Evolutionary conservation across 1,140 invertebrate genomes (phyloP).

Genomic region (Eupristina koningsbergeri): DNA sequence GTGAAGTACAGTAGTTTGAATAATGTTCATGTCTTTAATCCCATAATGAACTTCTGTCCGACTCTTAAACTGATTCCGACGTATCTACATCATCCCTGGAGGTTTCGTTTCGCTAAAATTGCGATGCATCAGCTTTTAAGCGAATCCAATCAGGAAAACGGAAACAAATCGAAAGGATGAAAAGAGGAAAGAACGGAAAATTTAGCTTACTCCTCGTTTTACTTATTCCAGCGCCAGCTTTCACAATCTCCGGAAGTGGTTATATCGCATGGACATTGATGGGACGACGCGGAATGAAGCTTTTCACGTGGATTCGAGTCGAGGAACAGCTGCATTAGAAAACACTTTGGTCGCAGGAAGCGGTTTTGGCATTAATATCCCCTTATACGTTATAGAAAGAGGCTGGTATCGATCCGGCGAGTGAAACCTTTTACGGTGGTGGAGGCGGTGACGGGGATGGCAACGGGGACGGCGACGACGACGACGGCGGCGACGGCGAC

Average conservation of each 20-base stretch:
- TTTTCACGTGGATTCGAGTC: slow-evolving; percentile 11
- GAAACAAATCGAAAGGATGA: not conserved
- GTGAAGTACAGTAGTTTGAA: not conserved
- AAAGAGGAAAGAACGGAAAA: not conserved
- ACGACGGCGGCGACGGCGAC: too few relatives aligned
- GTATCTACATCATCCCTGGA: not conserved
- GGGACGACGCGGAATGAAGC: not conserved
- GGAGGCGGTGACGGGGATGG: too few relatives aligned
- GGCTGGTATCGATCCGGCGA: slow-evolving; percentile 57
- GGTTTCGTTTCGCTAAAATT: not conserved
- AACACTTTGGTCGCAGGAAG: slow-evolving; percentile 46
- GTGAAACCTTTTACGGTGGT: slow-evolving; percentile 54
- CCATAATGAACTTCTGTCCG: slow-evolving; percentile 29
- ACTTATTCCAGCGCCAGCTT: too few relatives aligned
- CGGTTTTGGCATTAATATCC: slow-evolving; percentile 56
- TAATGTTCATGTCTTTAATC: not conserved
- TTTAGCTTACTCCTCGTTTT: not conserved
- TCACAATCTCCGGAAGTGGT: too few relatives aligned
- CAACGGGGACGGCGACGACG: too few relatives aligned
- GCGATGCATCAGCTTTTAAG: not conserved
- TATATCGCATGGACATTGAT: too few relatives aligned
- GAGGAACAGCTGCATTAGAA: slow-evolving; percentile 45
- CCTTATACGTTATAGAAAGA: slow-evolving; percentile 53
- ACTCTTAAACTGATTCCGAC: slow-evolving; percentile 1
- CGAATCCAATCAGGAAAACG: not conserved